Base-by-base conservation (phyloP, 2,797 vertebrate genomes). In the Trachurus trachurus region DNA sequence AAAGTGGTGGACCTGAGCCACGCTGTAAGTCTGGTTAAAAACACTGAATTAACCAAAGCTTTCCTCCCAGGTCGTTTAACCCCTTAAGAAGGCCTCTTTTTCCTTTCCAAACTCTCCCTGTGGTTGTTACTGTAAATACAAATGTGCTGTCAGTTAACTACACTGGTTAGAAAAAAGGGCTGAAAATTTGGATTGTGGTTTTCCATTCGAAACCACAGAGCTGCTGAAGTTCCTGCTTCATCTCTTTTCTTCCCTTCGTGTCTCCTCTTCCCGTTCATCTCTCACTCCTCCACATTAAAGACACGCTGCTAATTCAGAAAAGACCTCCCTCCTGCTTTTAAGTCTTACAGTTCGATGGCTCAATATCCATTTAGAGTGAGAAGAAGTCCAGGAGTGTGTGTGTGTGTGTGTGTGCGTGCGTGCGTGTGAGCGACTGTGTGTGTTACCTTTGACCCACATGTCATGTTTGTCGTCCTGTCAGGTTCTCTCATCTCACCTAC, bases 171-270 rank as follows among this genome's bases (percentile, higher is more conserved):
- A 16, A 77, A 86, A 67, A 82, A 57, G 76, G 59, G 78, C 74
- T 75, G 71, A 78, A 87, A 66, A 68, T 76, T 75, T 76, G 70
- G 74, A 59, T 66, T 80, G 78, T 58, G 83, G 83, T 74, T 88
- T 91, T 89, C 81, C 81, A 83, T 96, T 95, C 92, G 87, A 95
- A 94, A 89, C 92, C 81, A 93, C 95, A 72, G 94, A 96, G 94
- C 76, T 78, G 78, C 82, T 71, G 95, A 95, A 96, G 73, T 72
- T 44, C 59, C 62, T 63, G 63, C 71, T 81, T 86, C 69, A 79
- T 85, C 77, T 70, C 68, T 67, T 53, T 66, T 71, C 39, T 72
- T 69, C 47, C 50, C 37, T 21, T 44, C 26, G 39, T 45, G 15
- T 71, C 56, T 73, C 77, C 44, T 76, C 56, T 57, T 74, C 63